phyloP scores from a whole-genome alignment of 23 tunicate genomes.

The Ascidia mentula region DNA sequence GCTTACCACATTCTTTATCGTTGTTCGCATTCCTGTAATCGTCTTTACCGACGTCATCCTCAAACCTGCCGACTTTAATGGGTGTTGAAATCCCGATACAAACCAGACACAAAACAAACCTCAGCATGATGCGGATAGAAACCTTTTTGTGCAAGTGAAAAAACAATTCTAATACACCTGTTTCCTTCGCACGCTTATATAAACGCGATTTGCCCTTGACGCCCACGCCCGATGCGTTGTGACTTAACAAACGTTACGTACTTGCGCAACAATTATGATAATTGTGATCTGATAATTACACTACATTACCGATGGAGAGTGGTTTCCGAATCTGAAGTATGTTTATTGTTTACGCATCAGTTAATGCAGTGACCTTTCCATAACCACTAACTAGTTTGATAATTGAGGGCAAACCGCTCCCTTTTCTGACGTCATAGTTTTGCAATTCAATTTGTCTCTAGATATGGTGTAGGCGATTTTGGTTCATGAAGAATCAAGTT shows the following conservation, averaged over 20 bases:
- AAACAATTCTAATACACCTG: neutral
- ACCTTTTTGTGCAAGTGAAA: neutral
- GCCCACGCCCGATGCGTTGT: constrained; percentile 8
- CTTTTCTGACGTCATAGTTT: no score
- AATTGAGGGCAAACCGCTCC: no score
- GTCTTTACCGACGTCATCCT: neutral
- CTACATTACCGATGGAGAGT: neutral
- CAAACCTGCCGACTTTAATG: neutral
- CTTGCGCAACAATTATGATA: no score
- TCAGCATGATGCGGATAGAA: neutral
- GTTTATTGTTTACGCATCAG: neutral
- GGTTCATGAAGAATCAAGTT: no score
- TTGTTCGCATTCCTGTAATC: neutral
- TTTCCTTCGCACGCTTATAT: neutral
- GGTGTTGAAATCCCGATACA: neutral
- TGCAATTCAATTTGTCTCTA: no score
- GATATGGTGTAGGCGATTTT: no score
- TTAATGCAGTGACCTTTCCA: no score
- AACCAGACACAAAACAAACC: neutral
- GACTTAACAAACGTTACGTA: neutral
- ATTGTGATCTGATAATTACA: neutral
- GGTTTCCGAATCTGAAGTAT: neutral
- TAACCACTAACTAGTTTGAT: no score
- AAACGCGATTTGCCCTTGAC: neutral
- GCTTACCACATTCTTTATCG: neutral